Conservation (phyloP, 1,140 invertebrate genomes). For the Rhagoletis pomonella region DNA sequence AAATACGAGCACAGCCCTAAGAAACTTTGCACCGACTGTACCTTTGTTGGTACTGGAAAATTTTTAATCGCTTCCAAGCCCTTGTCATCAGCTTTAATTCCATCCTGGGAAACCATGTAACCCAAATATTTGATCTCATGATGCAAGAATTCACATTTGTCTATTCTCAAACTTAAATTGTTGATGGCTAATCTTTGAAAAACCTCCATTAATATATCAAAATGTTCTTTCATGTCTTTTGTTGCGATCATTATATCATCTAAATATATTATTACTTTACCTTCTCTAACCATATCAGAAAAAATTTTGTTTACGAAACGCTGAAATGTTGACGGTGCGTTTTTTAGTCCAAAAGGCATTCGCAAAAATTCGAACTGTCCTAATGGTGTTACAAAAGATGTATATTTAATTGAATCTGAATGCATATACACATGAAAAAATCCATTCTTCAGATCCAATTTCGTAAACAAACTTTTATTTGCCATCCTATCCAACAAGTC, state of each 20-base stretch:
- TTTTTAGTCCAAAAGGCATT: too few species aligned
- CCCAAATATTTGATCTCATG: slow-evolving; percentile 69
- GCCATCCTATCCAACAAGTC: slow-evolving; percentile 63
- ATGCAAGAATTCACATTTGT: slow-evolving; percentile 70
- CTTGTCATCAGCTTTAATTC: slow-evolving; percentile 58
- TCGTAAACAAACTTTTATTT: too few species aligned
- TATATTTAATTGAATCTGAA: too few species aligned
- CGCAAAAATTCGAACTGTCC: too few species aligned
- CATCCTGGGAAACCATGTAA: slow-evolving; percentile 60
- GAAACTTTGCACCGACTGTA: too few species aligned
- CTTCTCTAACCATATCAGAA: slow-evolving; percentile 54
- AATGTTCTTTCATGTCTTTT: background rate
- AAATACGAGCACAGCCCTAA: too few species aligned
- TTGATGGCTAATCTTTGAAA: slow-evolving; percentile 63
- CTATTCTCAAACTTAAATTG: slow-evolving; percentile 70
- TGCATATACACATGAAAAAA: too few species aligned
- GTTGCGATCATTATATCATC: slow-evolving; percentile 58
- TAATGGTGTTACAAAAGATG: too few species aligned
- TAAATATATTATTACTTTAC: slow-evolving; percentile 57
- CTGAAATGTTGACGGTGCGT: too few species aligned
- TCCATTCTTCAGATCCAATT: too few species aligned
- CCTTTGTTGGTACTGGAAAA: too few species aligned
- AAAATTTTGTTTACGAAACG: slow-evolving; percentile 61
- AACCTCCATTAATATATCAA: slow-evolving; percentile 59
- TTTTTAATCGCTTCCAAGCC: too few species aligned